Conservation (phyloP, 2,888 invertebrate genomes). For the Eurois occulta region DNA sequence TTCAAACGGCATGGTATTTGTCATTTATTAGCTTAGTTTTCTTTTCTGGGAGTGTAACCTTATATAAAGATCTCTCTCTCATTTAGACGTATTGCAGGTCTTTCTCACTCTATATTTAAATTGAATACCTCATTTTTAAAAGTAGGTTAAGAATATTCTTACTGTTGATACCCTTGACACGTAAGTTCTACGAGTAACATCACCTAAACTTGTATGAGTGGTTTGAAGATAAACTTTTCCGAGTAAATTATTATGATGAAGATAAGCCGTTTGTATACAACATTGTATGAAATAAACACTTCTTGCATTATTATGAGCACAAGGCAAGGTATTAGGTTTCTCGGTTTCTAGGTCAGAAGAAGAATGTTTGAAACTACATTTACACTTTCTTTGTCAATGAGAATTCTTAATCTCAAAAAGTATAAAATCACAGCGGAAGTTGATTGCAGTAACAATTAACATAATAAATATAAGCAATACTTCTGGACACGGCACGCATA, state of each 20-base stretch:
- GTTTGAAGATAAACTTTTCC: conserved; percentile 26
- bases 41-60: not conserved
- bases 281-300: conserved; percentile 29
- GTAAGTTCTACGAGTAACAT: conserved; percentile 15
- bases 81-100: not conserved
- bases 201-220: conserved; percentile 12
- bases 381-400: not conserved
- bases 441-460: not conserved
- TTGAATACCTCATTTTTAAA: not conserved
- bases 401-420: not conserved
- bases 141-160: not conserved
- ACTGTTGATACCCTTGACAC: conserved; percentile 11
- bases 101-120: not conserved
- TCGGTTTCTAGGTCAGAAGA: conserved; percentile 22
- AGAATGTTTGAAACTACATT: not conserved
- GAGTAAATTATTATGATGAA: conserved; percentile 27
- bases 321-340: not conserved
- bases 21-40: not conserved
- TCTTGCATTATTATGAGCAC: conserved; percentile 28
- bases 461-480: no score
- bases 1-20: not conserved
- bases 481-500: no score
- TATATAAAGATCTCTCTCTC: not conserved
- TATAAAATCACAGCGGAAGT: not conserved
- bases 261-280: not conserved